Percentiles rank a stretch among this genome's conserved stretches.
Conservation (phyloP, 2,888 invertebrate species). For the Protophormia terraenovae region DNA sequence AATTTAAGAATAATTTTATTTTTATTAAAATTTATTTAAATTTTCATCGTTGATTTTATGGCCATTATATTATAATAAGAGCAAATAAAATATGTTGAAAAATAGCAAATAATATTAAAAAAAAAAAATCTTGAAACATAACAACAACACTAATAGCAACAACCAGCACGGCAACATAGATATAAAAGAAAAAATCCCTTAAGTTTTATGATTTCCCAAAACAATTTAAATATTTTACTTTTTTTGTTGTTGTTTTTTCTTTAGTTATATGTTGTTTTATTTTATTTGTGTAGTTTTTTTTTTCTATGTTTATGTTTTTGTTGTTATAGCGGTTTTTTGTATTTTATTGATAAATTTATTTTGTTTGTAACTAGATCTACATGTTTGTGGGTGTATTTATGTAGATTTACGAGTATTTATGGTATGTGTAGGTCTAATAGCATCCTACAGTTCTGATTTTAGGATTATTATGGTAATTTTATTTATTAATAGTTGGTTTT, state of each 20-base stretch:
- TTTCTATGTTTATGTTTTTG: neutral
- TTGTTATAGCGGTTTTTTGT: neutral
- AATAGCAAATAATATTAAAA: too few relatives aligned
- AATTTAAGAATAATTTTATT: neutral
- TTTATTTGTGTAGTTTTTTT: neutral
- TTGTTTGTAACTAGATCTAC: neutral
- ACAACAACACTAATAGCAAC: neutral
- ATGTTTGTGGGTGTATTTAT: neutral
- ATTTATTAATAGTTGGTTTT: too few relatives aligned
- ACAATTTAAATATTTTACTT: constrained; percentile 27
- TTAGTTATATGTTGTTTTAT: neutral
- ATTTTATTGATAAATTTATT: neutral
- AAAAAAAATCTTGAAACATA: neutral
- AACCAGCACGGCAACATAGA: neutral
- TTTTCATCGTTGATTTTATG: neutral
- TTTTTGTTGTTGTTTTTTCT: neutral
- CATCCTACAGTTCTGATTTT: too few relatives aligned
- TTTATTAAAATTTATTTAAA: neutral
- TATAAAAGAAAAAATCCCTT: neutral
- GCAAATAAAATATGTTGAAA: neutral
- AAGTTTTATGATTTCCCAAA: constrained; percentile 31
- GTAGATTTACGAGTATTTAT: neutral
- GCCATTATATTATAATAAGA: neutral
- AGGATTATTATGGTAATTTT: too few relatives aligned
- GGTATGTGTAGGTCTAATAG: neutral